Percentiles rank a stretch among this genome's conserved stretches.
Evolutionary conservation across 2,888 invertebrate genomes (phyloP).

Genomic region (Craniophora ligustri): DNA sequence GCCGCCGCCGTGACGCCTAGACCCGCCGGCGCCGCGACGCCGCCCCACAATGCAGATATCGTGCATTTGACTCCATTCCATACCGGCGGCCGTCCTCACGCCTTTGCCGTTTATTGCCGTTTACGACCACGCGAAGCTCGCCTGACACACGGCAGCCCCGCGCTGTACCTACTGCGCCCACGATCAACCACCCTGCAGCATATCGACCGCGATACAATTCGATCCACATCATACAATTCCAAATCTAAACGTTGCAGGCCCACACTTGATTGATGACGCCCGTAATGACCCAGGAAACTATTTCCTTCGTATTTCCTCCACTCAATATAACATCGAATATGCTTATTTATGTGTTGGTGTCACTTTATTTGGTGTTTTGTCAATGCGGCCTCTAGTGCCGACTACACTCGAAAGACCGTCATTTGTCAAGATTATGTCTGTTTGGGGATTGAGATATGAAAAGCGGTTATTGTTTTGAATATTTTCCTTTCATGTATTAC

Average conservation of each 20-base stretch:
- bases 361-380: slow-evolving; percentile 86
- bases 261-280: slow-evolving; percentile 84
- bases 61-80: slow-evolving; percentile 73
- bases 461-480: slow-evolving; percentile 86
- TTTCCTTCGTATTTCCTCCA: slow-evolving; percentile 87
- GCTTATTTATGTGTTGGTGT: slow-evolving; percentile 85
- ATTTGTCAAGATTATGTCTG: slow-evolving; percentile 87
- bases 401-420: slow-evolving; percentile 83
- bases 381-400: slow-evolving; percentile 81
- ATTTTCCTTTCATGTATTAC: slow-evolving; percentile 71
- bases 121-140: slow-evolving; percentile 67
- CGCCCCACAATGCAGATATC: slow-evolving; percentile 86
- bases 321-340: slow-evolving; percentile 88
- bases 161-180: slow-evolving; percentile 13
- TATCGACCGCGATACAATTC: slow-evolving; percentile 59
- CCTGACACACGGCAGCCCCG: slow-evolving; percentile 11
- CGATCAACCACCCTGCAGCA: slow-evolving; percentile 31
- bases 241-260: slow-evolving; percentile 69
- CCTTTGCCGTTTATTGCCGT: slow-evolving; percentile 65
- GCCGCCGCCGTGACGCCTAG: slow-evolving; percentile 85
- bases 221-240: slow-evolving; percentile 61
- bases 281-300: slow-evolving; percentile 87
- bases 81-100: slow-evolving; percentile 66
- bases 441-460: slow-evolving; percentile 85
- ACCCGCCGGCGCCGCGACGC: slow-evolving; percentile 85